Base-by-base conservation (phyloP, 2,113 vertebrate species). In the Nerophis lumbriciformis region DNA sequence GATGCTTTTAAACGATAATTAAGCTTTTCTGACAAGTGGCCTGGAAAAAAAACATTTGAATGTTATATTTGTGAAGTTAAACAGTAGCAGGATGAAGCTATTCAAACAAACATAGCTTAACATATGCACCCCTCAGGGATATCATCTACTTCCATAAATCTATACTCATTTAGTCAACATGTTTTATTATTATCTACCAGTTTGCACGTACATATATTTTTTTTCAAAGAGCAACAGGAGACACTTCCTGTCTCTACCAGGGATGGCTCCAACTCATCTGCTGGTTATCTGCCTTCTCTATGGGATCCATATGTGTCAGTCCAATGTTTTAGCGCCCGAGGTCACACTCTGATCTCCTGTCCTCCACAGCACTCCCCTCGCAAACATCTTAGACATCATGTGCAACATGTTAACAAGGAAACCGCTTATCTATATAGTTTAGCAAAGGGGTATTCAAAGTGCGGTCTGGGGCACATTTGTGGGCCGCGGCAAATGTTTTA, bases 191-290 rank as follows among this genome's bases (percentile, higher is more conserved):
- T 63, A 57, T 71, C 48, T 59, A 51, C 48, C 67, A 37, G 61
- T 21, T 45, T 53, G 65, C 42, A 16, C 50, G 8, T 10, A 57
- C 58, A 63, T 36, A 48, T 53, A 48, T n/a, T 58, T 73, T 70
- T 57, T 16, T 57, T 56, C 5, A 84, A 76, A 84, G 71, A 69
- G 80, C 69, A 78, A 66, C 85, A 83, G 85, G 75, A 83, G 84
- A 87, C 80, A 80, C 82, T 86, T 89, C 89, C 86, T 90, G 76
- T 50, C 67, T 72, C 81, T 77, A 77, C 50, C 64, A 76, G 73
- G 80, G 89, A 90, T 85, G 90, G 88, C 89, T 89, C 88, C 88
- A 85, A 63, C 6, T 52, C 35, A 83, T 87, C 87, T 86, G 77
- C 76, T 73, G 63, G 68, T 80, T 85, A 81, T 87, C 79, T 84